Evolutionary conservation across 1,140 invertebrate genomes (phyloP), one percentile per base, ranked within the genome.

Genomic region (Papilio glaucus): DNA sequence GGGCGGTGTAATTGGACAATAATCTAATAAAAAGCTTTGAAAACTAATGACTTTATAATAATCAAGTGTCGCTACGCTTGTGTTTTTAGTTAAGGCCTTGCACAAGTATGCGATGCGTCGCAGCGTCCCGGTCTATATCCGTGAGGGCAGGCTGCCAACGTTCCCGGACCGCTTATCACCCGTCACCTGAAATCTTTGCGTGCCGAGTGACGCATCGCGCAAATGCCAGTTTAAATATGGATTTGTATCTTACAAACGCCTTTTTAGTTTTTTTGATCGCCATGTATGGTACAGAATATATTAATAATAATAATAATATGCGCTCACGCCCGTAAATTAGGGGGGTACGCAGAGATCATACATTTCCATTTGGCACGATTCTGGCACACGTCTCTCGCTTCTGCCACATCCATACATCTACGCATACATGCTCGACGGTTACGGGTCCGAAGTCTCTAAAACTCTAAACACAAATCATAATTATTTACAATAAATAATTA

Each of bases 81-180:
- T 71, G 53, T 57, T 37, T 62, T 57, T 21, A 65, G 71, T 63
- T 61, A 38, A 9, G 60, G 39, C 57, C 70, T 70, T 73, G 67
- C 49, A 72, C 72, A 77, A 76, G 72, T 73, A 80, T 81, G 80
- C 70, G 81, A 83, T 77, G 78, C 76, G 72, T 73, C 49, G 72
- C 65, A 69, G 67, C 77, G 78, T 85, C 76, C 72, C 78, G 49
- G 85, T 73, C 88, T 90, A 90, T 90, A 88, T 88, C 81, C 82
- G 88, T 87, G 75, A 87, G 83, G 88, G 88, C 88, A 88, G 63
- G 0, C 9, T 88, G 88, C 88, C 86, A 88, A 82, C 80, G 70
- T 68, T 72, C 77, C 83, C 78, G 76, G 83, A 82, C 71, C 57
- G 76, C 81, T 81, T 82, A 81, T 84, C 84, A 77, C 75, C 77